These are phyloP conservation scores for Colius striatus DNA, from an alignment of 2,113 vertebrate species.

Conservation along the genomic window DNA sequence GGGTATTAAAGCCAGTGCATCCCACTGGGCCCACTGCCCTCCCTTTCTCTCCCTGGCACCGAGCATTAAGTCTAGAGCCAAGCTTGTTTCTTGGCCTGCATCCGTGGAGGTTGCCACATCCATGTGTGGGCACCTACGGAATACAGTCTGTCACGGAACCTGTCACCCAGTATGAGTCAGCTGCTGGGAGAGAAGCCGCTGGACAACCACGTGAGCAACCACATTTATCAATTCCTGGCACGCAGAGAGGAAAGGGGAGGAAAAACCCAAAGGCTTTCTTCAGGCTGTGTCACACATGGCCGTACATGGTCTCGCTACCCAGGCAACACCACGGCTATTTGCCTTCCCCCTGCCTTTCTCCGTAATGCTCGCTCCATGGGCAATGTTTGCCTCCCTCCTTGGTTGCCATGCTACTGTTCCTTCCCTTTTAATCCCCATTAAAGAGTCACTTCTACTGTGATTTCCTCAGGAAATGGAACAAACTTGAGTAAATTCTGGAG, in stretches of 20 bases:
- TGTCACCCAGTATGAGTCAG: background rate
- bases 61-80: background rate
- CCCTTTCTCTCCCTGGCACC: background rate
- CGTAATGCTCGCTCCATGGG: background rate
- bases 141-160: background rate
- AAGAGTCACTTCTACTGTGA: conserved; percentile 2
- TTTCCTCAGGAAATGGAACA: conserved; percentile 62
- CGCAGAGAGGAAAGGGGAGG: background rate
- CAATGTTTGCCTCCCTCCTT: conserved; percentile 7
- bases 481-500: conserved; percentile 31
- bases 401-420: background rate
- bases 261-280: conserved; percentile 14
- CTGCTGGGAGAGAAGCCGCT: background rate
- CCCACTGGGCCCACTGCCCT: background rate
- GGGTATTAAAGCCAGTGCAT: background rate
- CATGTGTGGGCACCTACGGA: background rate
- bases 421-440: background rate
- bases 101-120: background rate
- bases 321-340: background rate
- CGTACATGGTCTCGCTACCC: background rate
- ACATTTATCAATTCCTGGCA: background rate
- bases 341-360: background rate
- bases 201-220: background rate
- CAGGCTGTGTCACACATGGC: background rate
- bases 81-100: fast-evolving